Evolutionary conservation across 30 jellyfish, hydroid and myxozoan genomes (phyloP), one percentile per base, ranked within the genome.

Genomic region (Clytia hemisphaerica): DNA sequence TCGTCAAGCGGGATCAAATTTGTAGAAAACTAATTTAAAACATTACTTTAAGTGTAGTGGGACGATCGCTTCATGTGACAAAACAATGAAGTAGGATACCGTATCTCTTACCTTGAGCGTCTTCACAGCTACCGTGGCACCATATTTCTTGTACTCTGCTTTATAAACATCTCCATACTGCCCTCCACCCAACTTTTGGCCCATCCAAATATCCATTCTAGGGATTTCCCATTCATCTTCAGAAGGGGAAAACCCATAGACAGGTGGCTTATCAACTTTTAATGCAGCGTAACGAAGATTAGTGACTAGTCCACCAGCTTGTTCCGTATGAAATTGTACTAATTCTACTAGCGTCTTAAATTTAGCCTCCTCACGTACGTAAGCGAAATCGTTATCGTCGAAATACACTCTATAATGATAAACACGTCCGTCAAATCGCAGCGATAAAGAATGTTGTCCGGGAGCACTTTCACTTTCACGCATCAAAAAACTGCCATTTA

Each of bases 401-500:
- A 79, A 49, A 77, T 75, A 80, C 27, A 88, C 94, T 25, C 97
- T 65, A 37, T 88, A 88, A 54, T 88, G 97, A 75, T 88, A 88
- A 14, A 88, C 95, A 6, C 93, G 67, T 7, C 97, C 97, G 35
- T 88, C 97, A 37, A 67, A 81, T 32, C 97, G 80, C 33, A 88
- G 83, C 37, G 97, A 88, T 47, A 88, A 67, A 19, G 97, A 87
- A 83, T 88, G 93, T 63, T 80, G 94, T 19, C 97, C 97, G 0
- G 83, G 87, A 24, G 93, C 78, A 48, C 97, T 88, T 64, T 88
- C 97, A 60, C 97, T 88, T 59, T 88, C 97, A 6, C 97, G 83
- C 36, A 88, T 75, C 51, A 88, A 76, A 46, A 61, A 88, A 36
- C 97, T 88, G 0, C 97, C 97, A 71, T 88, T 88, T 2, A 88